Evolutionary conservation across 2,113 vertebrate genomes (phyloP).

Genomic region (Podarcis muralis): DNA sequence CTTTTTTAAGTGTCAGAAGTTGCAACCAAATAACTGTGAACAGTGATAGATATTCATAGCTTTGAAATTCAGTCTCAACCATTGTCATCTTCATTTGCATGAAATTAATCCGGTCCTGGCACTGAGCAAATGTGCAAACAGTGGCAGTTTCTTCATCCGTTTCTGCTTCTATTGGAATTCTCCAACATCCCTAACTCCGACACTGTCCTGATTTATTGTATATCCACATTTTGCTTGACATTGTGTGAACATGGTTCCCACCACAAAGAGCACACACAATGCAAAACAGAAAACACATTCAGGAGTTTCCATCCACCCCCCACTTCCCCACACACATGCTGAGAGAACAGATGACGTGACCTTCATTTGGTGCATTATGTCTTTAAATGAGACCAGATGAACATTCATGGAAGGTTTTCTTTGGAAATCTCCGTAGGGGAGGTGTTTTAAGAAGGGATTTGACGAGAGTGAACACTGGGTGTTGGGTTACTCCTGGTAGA

Average conservation of each 20-base stretch:
- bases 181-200: too few relatives aligned
- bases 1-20: neutral
- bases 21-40: neutral
- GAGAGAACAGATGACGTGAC: slow-evolving; percentile 15
- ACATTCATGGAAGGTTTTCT: neutral
- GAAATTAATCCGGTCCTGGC: too few relatives aligned
- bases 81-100: too few relatives aligned
- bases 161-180: too few relatives aligned
- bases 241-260: neutral
- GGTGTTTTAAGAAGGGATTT: slow-evolving; percentile 6
- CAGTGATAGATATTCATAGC: neutral
- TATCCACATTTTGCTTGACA: neutral
- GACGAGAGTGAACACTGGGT: slow-evolving; percentile 11
- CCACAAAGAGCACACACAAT: neutral
- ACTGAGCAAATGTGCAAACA: too few relatives aligned
- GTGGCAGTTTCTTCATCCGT: too few relatives aligned
- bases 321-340: neutral
- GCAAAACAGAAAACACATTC: neutral
- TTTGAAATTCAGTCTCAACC: too few relatives aligned
- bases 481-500: neutral
- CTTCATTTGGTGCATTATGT: neutral
- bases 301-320: neutral
- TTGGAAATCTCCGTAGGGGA: slow-evolving; percentile 8
- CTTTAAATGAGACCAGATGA: slow-evolving; percentile 26
- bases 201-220: neutral